Base-by-base conservation (phyloP, 2,888 invertebrate species). In the Zygaena filipendulae region DNA sequence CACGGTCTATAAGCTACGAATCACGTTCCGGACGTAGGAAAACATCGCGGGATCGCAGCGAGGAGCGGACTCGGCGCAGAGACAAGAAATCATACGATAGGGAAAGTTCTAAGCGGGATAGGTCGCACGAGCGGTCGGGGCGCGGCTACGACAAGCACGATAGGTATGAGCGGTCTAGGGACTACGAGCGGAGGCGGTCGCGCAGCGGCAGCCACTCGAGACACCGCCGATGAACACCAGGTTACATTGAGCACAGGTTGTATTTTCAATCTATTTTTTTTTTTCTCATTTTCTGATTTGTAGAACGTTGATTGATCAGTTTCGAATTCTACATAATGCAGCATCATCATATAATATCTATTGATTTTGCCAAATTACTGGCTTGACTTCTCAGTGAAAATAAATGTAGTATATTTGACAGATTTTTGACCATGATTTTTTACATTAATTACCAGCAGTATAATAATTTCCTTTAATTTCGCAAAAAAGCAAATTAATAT, bases 141-240 rank as follows among this genome's bases (percentile, higher is more conserved):
- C 43, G 44, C 32, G 51, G 49, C 37, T 43, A 57, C 53, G 57
- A 60, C 47, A 59, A 50, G 48, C 50, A 62, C 50, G 71, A 75
- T 64, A 71, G 67, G 72, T 71, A 75, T 72, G 74, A 69, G 55
- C 70, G 75, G 49, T 54, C 53, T 69, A 70, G 71, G 69, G 69
- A 71, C 50, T 45, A 58, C 58, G 67, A 64, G 42, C 51, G 68
- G 39, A 54, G 69, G 29, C 59, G 70, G 20, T 59, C 64, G 34
- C 62, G 69, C 51, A 66, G 66, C 45, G 59, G 56, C 54, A 64
- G 66, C 54, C 59, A 54, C 42, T 42, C 54, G 40, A 54, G 74
- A 36, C 69, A 68, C 33, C 74, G 77, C 35, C 72, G 77, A 46
- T 77, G 75, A 77, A 58, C 63, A 44, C 42, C 64, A 71, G 74